Conservation (phyloP, 2,888 invertebrate genomes). For the Cerceris ruficornis region DNA sequence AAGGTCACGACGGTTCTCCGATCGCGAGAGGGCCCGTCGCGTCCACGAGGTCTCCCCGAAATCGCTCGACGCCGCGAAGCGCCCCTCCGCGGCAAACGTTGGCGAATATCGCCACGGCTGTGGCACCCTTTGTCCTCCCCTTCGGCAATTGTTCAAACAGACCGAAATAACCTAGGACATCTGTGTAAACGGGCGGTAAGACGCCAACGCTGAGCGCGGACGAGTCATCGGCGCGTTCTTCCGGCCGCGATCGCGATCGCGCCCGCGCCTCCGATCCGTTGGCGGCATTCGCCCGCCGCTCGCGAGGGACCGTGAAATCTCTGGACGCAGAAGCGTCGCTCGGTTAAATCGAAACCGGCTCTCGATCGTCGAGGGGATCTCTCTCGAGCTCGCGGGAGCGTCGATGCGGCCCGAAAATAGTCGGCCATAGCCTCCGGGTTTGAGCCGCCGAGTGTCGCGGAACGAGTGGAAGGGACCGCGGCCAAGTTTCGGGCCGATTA, state of each 20-base stretch:
- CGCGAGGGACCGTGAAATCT: no score
- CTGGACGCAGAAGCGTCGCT: no score
- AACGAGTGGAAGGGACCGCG: constrained; percentile 16
- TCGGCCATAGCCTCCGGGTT: constrained; percentile 4
- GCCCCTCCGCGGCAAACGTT: constrained; percentile 5
- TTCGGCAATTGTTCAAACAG: constrained; percentile 71
- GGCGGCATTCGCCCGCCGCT: neutral
- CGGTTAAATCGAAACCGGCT: no score
- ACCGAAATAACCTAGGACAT: constrained; percentile 68
- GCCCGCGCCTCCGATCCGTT: neutral
- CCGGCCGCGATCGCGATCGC: neutral
- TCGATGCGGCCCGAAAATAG: constrained; percentile 27
- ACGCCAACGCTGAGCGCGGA: constrained; percentile 33
- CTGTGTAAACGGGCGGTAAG: constrained; percentile 68
- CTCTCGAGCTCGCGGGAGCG: neutral
- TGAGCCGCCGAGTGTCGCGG: constrained; percentile 18
- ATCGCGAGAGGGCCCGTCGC: no score
- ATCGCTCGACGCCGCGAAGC: neutral
- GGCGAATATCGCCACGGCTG: constrained; percentile 33
- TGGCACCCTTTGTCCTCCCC: constrained; percentile 50
- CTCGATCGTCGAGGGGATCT: no score
- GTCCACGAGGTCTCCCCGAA: neutral
- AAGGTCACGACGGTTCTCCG: no score
- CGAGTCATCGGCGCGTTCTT: constrained; percentile 24
- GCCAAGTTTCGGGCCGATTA: constrained; percentile 43